Percentiles rank a stretch among this genome's conserved stretches.
Evolutionary conservation across 2,888 invertebrate species (phyloP).

Genomic region (Melanargia galathea): DNA sequence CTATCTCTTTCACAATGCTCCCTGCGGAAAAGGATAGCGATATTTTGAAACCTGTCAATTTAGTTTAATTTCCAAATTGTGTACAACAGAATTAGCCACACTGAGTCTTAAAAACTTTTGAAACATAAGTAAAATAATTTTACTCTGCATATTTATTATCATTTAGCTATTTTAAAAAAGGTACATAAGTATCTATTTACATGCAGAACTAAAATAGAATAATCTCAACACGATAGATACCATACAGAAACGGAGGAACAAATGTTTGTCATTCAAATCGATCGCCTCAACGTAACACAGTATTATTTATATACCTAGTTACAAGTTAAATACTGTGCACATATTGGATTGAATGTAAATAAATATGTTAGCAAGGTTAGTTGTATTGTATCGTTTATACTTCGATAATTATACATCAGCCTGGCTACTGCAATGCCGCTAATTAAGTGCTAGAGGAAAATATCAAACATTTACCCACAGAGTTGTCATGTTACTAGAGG

Average conservation of each 20-base stretch:
- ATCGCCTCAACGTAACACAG: constrained; percentile 6
- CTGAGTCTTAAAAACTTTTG: too few species aligned
- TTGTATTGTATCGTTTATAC: constrained; percentile 57
- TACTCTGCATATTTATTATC: too few species aligned
- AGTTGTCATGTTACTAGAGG: neutral
- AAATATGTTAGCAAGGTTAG: constrained; percentile 71
- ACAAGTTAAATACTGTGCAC: constrained; percentile 33
- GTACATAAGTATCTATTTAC: neutral
- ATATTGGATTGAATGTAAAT: constrained; percentile 47
- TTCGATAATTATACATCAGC: constrained; percentile 63
- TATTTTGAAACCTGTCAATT: too few species aligned
- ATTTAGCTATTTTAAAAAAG: neutral
- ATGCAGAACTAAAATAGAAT: constrained; percentile 7
- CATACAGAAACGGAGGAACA: constrained; percentile 3
- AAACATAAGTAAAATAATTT: too few species aligned
- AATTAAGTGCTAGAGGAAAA: constrained; percentile 50
- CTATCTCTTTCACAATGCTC: too few species aligned
- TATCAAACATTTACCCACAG: constrained; percentile 30
- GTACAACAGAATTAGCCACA: too few species aligned
- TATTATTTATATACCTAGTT: neutral
- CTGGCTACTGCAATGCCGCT: constrained; percentile 46
- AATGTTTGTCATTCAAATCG: constrained; percentile 21
- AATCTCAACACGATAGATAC: constrained; percentile 4
- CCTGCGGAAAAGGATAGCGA: too few species aligned
- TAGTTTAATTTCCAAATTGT: too few species aligned